These are phyloP conservation scores for Rhynchonema sp. DNA, from an alignment of 2,888 invertebrate species.

Conservation along the genomic window DNA sequence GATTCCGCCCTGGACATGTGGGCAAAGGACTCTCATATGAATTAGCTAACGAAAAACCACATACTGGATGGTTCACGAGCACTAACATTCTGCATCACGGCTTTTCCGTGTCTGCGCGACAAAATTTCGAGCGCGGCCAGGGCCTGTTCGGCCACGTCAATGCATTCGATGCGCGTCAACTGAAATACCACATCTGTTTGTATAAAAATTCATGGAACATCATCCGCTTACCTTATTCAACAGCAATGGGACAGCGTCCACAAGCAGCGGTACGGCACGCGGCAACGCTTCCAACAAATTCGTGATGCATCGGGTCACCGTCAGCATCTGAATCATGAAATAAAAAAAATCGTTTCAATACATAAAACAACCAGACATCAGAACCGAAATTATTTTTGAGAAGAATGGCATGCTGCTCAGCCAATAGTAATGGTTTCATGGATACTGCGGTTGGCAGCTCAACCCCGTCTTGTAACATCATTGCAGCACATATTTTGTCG, in stretches of 20 bases:
- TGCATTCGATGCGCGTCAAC: slow-evolving; percentile 89
- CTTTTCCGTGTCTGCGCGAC: slow-evolving; percentile 82
- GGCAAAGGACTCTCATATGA: no score
- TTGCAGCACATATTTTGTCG: no score
- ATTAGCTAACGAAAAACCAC: background rate
- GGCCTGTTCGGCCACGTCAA: slow-evolving; percentile 98
- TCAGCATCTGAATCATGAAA: background rate
- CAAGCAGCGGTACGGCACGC: slow-evolving; percentile 71
- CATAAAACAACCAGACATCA: no score
- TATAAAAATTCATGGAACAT: background rate
- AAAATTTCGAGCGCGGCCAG: slow-evolving; percentile 90
- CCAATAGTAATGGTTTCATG: no score
- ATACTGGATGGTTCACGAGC: no score
- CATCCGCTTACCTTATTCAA: slow-evolving; percentile 49
- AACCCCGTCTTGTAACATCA: no score
- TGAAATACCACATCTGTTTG: slow-evolving; percentile 32
- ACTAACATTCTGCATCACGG: slow-evolving; percentile 47
- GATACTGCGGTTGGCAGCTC: no score
- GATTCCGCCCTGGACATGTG: slow-evolving; percentile 60
- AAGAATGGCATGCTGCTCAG: background rate
- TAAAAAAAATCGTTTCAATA: no score
- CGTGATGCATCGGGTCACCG: slow-evolving; percentile 69
- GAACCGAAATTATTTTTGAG: background rate
- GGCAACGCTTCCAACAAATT: slow-evolving; percentile 98
- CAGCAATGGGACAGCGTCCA: slow-evolving; percentile 89